Evolutionary conservation across 2,888 invertebrate species (phyloP).

Genomic region (Blastobasis lacticolella): DNA sequence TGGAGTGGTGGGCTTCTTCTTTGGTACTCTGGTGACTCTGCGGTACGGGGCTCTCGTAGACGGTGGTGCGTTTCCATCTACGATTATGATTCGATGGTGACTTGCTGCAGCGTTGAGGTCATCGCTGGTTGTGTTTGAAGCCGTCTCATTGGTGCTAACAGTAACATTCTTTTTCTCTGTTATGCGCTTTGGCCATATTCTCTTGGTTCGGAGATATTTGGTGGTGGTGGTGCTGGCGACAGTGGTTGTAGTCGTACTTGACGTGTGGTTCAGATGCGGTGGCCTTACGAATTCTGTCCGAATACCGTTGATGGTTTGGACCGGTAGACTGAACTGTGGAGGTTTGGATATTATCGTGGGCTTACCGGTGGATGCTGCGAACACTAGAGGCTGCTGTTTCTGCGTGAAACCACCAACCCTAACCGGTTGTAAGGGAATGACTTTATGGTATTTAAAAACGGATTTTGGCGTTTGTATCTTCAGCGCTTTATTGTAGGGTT

Average conservation of each 20-base stretch:
- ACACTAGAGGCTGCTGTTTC: slow-evolving; percentile 29
- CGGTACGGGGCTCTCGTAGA: slow-evolving; percentile 39
- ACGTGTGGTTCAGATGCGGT: slow-evolving; percentile 30
- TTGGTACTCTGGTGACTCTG: slow-evolving; percentile 52
- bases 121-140: slow-evolving; percentile 28
- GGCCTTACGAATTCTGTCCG: slow-evolving; percentile 50
- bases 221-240: slow-evolving; percentile 40
- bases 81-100: slow-evolving; percentile 25
- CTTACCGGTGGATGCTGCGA: slow-evolving; percentile 39
- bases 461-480: slow-evolving; percentile 39
- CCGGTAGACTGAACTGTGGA: slow-evolving; percentile 52
- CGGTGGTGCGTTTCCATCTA: slow-evolving; percentile 26
- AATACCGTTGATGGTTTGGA: slow-evolving; percentile 58
- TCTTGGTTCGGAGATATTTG: slow-evolving; percentile 52
- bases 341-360: slow-evolving; percentile 33
- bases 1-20: slow-evolving; percentile 36
- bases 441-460: slow-evolving; percentile 48
- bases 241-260: slow-evolving; percentile 44
- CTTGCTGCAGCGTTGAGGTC: slow-evolving; percentile 40
- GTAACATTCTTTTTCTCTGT: slow-evolving; percentile 33
- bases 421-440: slow-evolving; percentile 41
- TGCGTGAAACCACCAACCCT: slow-evolving; percentile 27
- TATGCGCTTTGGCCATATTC: slow-evolving; percentile 63
- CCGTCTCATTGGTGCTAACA: slow-evolving; percentile 18
- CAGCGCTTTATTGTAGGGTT: slow-evolving; percentile 36